Evolutionary conservation across 1,140 invertebrate species (phyloP), one percentile per base, ranked within the genome.

Genomic region (Drosophila hydei): DNA sequence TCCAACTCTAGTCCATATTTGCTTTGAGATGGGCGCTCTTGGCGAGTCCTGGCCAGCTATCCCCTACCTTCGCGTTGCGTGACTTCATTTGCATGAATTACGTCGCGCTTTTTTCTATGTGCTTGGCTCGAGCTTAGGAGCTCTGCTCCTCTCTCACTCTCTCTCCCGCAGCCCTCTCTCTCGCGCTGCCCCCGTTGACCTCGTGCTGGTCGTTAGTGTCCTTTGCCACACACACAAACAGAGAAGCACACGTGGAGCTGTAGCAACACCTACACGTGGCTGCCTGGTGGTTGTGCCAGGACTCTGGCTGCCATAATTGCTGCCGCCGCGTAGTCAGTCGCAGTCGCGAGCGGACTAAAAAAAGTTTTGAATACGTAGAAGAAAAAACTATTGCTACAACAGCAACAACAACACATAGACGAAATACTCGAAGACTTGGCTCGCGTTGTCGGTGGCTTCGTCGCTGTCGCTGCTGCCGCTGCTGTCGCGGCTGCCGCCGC

Each of bases 61-160:
- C 74, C 48, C 9, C 36, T 52, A 59, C 48, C 68, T 50, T 48
- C 23, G 52, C 9, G 38, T 90, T 90, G 89, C 89, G 89, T 90
- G 89, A 90, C 89, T 90, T 85, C 67, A 90, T 90, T 90, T 90
- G 69, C 89, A 90, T 90, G 79, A 88, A 88, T 88, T 88, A 78
- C 75, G 83, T 74, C 74, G 83, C 81, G 30, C 70, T 81, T 78
- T 70, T 72, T 58, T 52, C 48, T 47, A 21, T 9, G 40, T 43
- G 40, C 6, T 30, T 42, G 14, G 3, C 3, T 42, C 4, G 11
- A 42, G 59, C 60, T 36, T 38, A 38, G n/a, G 36, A 43, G 9
- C 42, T 19, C 16, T 18, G 18, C 63, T 30, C 27, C 47, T 9
- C 23, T 38, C 4, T n/a, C 12, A 4, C 21, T n/a, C 12, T 8